A percentile compares a stretch with the other conserved stretches of the same genome.
These are phyloP conservation scores for Fukomys damarensis DNA, from an alignment of 2,113 vertebrate species.

Conservation along the genomic window DNA sequence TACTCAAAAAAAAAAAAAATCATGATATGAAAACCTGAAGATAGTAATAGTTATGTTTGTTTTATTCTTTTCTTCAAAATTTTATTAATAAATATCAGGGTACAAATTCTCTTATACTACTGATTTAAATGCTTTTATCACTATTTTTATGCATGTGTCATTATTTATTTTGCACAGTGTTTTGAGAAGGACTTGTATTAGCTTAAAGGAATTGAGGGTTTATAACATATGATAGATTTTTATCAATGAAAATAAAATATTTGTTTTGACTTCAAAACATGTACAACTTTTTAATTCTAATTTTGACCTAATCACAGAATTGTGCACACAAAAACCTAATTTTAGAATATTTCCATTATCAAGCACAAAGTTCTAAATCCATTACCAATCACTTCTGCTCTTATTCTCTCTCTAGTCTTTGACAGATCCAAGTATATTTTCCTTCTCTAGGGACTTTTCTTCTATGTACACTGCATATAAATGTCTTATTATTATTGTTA, in stretches of 20 bases:
- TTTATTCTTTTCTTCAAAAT: neutral
- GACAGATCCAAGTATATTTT: neutral
- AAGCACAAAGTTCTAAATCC: neutral
- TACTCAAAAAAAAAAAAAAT: too few relatives aligned
- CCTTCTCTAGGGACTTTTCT: neutral
- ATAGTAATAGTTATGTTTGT: neutral
- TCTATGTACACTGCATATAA: neutral
- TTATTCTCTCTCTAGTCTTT: fast-evolving
- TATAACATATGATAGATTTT: neutral
- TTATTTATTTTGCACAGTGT: neutral
- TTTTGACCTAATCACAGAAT: neutral
- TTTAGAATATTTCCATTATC: neutral
- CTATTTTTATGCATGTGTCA: neutral
- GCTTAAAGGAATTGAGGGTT: neutral
- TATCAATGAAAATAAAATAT: neutral
- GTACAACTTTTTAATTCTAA: neutral
- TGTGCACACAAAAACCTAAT: neutral
- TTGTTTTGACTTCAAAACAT: neutral
- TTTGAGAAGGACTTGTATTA: neutral
- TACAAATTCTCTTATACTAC: neutral
- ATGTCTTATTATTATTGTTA: conserved; percentile 22
- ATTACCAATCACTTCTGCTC: neutral
- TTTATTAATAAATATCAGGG: neutral
- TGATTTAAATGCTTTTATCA: neutral
- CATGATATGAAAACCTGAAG: neutral